These are phyloP conservation scores for Calliopsis andreniformis DNA, from an alignment of 1,140 invertebrate species.

Conservation along the genomic window DNA sequence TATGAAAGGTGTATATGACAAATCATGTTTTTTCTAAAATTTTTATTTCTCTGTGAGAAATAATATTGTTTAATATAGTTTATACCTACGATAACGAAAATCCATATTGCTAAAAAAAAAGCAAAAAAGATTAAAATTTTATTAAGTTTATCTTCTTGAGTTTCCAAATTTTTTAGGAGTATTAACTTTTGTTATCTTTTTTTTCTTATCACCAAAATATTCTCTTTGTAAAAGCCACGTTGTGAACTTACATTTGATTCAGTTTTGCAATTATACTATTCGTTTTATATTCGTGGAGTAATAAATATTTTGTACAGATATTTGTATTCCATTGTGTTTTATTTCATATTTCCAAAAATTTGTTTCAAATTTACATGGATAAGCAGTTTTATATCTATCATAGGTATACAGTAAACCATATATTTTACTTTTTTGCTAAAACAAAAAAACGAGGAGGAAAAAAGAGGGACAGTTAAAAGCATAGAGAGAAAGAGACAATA, in stretches of 20 bases:
- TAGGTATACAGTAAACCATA: not conserved
- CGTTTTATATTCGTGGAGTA: slow-evolving; percentile 25
- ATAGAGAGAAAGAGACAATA: slow-evolving; percentile 41
- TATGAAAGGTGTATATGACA: slow-evolving; percentile 16
- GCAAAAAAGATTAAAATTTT: not conserved
- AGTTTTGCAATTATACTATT: slow-evolving; percentile 13
- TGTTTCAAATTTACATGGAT: not conserved
- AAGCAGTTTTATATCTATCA: slow-evolving; percentile 1
- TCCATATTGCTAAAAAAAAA: slow-evolving; percentile 12
- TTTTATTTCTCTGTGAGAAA: slow-evolving; percentile 49
- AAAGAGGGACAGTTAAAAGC: too few species aligned
- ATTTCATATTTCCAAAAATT: slow-evolving; percentile 34
- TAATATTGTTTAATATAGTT: slow-evolving; percentile 25
- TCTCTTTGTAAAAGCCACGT: not conserved
- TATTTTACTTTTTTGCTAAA: slow-evolving; percentile 14
- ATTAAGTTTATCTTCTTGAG: slow-evolving; percentile 13
- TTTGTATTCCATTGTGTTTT: slow-evolving; percentile 30
- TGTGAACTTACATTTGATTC: slow-evolving; percentile 11
- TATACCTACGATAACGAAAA: slow-evolving; percentile 10
- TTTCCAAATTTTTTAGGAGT: slow-evolving; percentile 17
- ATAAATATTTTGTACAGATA: slow-evolving; percentile 35
- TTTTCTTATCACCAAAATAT: not conserved
- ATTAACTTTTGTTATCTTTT: slow-evolving; percentile 29
- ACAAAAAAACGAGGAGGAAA: not conserved
- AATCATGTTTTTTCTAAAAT: slow-evolving; percentile 24